Evolutionary conservation across 1,140 invertebrate species (phyloP).

Genomic region (Laupala kohalensis): DNA sequence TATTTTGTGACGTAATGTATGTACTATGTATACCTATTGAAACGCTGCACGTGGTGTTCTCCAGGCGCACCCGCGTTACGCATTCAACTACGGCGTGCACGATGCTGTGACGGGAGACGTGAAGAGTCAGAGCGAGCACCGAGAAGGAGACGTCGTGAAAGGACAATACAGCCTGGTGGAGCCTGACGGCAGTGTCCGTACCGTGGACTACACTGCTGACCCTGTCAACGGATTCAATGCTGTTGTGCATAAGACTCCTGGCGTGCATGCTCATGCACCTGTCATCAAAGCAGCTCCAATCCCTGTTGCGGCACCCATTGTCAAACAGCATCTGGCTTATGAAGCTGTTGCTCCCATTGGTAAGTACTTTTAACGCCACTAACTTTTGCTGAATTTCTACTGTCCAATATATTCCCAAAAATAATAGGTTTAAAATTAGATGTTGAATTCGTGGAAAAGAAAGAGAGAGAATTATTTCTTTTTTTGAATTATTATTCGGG

Average conservation of each 20-base stretch:
- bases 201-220: conserved; percentile 38
- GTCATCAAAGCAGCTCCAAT: not conserved
- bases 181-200: conserved; percentile 38
- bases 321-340: not conserved
- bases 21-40: no score
- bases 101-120: not conserved
- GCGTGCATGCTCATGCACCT: not conserved
- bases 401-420: no score
- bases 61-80: not conserved
- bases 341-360: not conserved
- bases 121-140: conserved; percentile 11
- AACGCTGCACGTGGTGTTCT: not conserved
- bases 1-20: no score
- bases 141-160: conserved; percentile 37
- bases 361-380: no score
- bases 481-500: no score
- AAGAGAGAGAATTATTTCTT: no score
- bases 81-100: not conserved
- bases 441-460: no score
- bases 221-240: conserved; percentile 18
- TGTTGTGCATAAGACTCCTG: conserved; percentile 25
- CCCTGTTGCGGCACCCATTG: not conserved
- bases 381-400: no score
- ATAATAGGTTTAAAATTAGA: no score
- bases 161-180: conserved; percentile 41